Conservation (phyloP, 2,888 invertebrate genomes). For the Lasius platythorax region DNA sequence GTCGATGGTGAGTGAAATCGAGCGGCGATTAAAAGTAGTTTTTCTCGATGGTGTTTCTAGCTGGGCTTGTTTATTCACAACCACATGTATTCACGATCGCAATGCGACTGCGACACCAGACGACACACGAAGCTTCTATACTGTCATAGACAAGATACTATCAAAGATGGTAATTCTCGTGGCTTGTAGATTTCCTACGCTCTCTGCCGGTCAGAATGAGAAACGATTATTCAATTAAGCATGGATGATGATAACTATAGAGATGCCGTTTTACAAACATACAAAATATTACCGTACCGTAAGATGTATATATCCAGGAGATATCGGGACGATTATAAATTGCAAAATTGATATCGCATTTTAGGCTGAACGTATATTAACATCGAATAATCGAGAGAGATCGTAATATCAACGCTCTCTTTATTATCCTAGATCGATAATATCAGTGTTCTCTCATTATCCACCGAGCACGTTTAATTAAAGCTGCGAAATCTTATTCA, state of each 20-base stretch:
- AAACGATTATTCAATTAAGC: background rate
- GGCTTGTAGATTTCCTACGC: background rate
- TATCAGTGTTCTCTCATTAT: background rate
- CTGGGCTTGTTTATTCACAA: constrained; percentile 40
- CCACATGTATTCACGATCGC: constrained; percentile 66
- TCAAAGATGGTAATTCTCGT: background rate
- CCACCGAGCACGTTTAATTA: background rate
- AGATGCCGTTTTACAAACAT: background rate
- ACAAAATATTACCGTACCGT: background rate
- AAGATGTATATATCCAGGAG: too few species aligned
- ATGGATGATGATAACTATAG: background rate
- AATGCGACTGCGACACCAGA: constrained; percentile 47
- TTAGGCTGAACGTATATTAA: background rate
- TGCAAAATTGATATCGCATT: background rate
- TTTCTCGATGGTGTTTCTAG: constrained; percentile 36
- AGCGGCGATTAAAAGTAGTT: background rate
- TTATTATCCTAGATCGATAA: background rate
- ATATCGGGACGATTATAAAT: background rate
- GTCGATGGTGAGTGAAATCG: background rate
- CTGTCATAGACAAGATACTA: background rate
- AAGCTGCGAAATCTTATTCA: background rate
- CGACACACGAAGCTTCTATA: constrained; percentile 61
- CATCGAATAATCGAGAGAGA: background rate
- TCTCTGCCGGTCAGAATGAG: background rate
- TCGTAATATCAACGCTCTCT: background rate